A percentile compares a stretch with the other conserved stretches of the same genome.
Conservation (phyloP, 2,113 vertebrate genomes). For the Amphiprion ocellaris region DNA sequence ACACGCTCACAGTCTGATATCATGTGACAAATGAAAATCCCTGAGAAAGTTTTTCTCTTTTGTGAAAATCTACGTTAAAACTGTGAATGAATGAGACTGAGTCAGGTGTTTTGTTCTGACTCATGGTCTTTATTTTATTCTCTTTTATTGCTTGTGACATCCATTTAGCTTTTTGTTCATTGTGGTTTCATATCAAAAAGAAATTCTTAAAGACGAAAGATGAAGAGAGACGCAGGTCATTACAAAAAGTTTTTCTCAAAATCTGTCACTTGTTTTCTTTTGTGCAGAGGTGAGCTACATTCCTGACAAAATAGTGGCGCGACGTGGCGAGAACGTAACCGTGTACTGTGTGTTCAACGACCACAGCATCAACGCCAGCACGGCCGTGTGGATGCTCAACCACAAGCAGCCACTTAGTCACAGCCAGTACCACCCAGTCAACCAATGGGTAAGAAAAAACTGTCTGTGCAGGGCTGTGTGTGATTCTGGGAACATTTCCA, state of each 20-base stretch:
- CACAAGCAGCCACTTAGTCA: constrained; percentile 81
- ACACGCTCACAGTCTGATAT: background rate
- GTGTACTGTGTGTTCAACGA: constrained; percentile 90
- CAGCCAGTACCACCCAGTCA: constrained; percentile 85
- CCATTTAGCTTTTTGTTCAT: background rate
- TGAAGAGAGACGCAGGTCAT: background rate
- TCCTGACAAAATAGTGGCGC: constrained; percentile 86
- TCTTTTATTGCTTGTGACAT: background rate
- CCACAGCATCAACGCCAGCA: constrained; percentile 75
- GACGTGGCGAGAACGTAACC: constrained; percentile 86
- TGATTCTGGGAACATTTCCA: constrained; percentile 14
- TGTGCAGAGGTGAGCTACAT: constrained; percentile 89
- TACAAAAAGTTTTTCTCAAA: background rate
- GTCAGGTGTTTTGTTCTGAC: background rate
- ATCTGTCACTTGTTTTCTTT: background rate
- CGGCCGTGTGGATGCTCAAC: constrained; percentile 91
- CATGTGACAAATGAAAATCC: background rate
- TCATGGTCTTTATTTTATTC: constrained; percentile 10
- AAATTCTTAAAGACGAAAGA: background rate
- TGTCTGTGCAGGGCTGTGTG: background rate
- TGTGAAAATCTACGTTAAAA: background rate
- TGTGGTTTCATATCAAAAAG: background rate
- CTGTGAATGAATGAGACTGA: constrained; percentile 10
- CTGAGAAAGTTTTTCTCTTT: background rate
- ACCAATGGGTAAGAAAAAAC: constrained; percentile 76